Evolutionary conservation across 2,888 invertebrate species (phyloP), one percentile per base, ranked within the genome.

Genomic region (Volucella zonaria): DNA sequence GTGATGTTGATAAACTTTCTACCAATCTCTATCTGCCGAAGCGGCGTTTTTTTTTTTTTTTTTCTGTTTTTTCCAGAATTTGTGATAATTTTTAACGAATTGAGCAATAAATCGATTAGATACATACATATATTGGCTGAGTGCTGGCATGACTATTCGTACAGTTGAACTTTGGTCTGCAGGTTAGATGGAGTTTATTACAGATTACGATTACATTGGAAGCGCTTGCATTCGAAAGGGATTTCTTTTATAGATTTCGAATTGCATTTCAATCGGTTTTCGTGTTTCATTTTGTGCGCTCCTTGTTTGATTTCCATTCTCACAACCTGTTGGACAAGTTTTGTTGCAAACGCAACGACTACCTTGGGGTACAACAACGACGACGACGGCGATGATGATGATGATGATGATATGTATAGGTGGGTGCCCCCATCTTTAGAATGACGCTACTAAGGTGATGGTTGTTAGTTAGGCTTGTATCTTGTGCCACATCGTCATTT

Each of bases 241-340:
- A 23, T 23, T 66, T 58, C 42, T 23, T 43, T 51, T 54, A n/a
- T 6, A 38, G 64, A 23, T 74, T 31, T 31, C 31, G 18, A 78
- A 58, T 45, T 47, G 38, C 64, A 59, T 73, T 71, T 64, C 38
- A 45, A 15, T 47, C 59, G 23, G 4, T 51, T 1, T 70, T 74
- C 70, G 62, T 42, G 54, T 38, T 77, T 54, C 59, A 49, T 38
- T 18, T 43, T 45, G 64, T 38, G 45, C 59, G 45, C 59, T 81
- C 67, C 58, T 73, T 61, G 52, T 76, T 76, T 31, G 31, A 31
- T 31, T 31, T 31, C 31, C 31, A 43, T 67, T 42, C 43, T 81
- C 81, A 81, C 73, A 85, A 85, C 85, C 85, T 85, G 85, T 85
- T 85, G 85, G 81, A 77, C 81, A 45, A 76, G 52, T 85, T 80